phyloP scores from a whole-genome alignment of 2,888 invertebrate species.

The Tanaodytes sp. region DNA sequence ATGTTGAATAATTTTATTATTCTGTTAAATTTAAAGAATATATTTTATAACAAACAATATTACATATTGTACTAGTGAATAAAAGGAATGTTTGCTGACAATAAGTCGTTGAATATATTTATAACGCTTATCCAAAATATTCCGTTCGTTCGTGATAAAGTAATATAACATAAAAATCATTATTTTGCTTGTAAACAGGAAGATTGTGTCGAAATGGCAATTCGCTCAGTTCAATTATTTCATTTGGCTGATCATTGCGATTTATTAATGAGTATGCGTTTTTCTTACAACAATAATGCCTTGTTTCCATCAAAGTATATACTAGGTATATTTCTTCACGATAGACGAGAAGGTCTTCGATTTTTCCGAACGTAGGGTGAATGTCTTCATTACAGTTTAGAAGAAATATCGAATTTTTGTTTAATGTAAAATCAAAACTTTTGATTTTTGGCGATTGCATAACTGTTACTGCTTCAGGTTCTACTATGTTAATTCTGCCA shows the following conservation, averaged over 20 bases:
- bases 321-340: not conserved
- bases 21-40: too few relatives aligned
- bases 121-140: not conserved
- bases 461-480: not conserved
- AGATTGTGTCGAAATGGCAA: conserved; percentile 8
- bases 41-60: too few relatives aligned
- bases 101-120: too few relatives aligned
- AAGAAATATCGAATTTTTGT: conserved; percentile 2
- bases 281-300: not conserved
- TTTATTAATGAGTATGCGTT: not conserved
- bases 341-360: not conserved
- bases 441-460: conserved; percentile 4
- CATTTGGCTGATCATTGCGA: not conserved
- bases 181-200: not conserved
- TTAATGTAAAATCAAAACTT: not conserved
- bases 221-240: conserved; percentile 3
- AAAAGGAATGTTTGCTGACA: too few relatives aligned
- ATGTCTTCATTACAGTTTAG: not conserved
- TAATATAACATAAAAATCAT: not conserved
- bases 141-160: not conserved
- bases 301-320: conserved; percentile 2
- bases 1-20: too few relatives aligned
- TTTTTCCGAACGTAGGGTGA: conserved; percentile 2
- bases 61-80: too few relatives aligned
- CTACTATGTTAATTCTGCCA: not conserved